Conservation (phyloP, 1,140 invertebrate species). For the Littorina saxatilis region DNA sequence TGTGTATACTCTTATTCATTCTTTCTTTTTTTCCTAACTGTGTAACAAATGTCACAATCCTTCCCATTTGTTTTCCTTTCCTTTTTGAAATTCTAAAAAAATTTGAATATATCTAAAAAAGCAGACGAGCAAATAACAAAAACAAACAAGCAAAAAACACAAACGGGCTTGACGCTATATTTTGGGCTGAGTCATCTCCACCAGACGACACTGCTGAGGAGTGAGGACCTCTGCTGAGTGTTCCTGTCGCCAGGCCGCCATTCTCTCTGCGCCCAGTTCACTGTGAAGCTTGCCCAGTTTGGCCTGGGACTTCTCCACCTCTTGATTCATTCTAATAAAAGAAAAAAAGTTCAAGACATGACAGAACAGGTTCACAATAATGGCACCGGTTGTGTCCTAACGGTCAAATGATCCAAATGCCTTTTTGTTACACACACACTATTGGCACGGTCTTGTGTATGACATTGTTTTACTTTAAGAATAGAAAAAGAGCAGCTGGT, state of each 20-base stretch:
- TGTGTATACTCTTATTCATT: no score
- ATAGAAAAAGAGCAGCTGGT: no score
- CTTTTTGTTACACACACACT: background rate
- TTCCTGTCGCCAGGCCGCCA: conserved; percentile 64
- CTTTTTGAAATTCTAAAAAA: no score
- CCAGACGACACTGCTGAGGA: conserved; percentile 41
- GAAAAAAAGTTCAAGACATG: background rate
- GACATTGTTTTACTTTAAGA: no score
- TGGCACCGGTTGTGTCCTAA: background rate
- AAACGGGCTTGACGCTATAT: background rate
- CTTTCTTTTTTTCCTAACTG: no score
- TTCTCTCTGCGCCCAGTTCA: conserved; percentile 59
- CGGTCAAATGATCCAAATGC: background rate
- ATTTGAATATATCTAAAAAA: no score
- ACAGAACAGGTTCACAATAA: no score
- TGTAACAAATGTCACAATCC: no score
- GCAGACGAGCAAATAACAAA: no score
- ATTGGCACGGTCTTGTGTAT: background rate
- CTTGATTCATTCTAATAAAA: conserved; percentile 67
- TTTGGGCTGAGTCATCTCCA: conserved; percentile 29
- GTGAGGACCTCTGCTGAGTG: conserved; percentile 67
- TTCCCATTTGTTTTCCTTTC: no score
- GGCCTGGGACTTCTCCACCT: conserved; percentile 64
- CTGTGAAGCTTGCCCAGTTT: conserved; percentile 62
- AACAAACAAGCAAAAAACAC: no score